Percentiles rank a stretch among this genome's conserved stretches.
Evolutionary conservation across 2,797 vertebrate genomes (phyloP).

Genomic region (Zenarchopterus dispar): DNA sequence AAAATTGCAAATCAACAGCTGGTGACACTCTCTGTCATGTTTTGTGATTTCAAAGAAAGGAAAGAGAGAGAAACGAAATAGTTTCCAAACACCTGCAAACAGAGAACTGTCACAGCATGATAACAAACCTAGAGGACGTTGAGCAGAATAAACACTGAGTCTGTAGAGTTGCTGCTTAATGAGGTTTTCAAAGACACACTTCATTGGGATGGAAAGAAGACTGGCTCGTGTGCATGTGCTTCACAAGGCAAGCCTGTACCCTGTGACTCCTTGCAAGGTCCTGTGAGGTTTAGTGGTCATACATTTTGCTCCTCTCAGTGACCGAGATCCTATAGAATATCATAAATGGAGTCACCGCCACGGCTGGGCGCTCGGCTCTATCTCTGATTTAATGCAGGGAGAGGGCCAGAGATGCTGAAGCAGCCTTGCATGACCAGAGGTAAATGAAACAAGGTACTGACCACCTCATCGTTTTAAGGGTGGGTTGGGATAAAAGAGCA

Average conservation of each 20-base stretch:
- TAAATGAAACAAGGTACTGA: slow-evolving; percentile 70
- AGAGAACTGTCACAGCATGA: slow-evolving; percentile 73
- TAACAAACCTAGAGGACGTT: slow-evolving; percentile 67
- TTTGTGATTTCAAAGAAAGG: slow-evolving; percentile 30
- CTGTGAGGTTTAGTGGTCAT: slow-evolving; percentile 31
- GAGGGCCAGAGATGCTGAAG: slow-evolving; percentile 44
- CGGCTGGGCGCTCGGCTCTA: slow-evolving; percentile 45
- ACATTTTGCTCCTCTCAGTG: slow-evolving; percentile 34
- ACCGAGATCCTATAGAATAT: slow-evolving; percentile 53
- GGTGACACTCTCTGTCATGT: slow-evolving; percentile 69
- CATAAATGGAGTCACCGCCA: slow-evolving; percentile 76
- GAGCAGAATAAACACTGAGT: slow-evolving; percentile 68
- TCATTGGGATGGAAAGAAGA: slow-evolving; percentile 37
- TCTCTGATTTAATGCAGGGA: slow-evolving; percentile 68
- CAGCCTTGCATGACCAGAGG: slow-evolving; percentile 62
- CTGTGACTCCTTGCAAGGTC: slow-evolving; percentile 35
- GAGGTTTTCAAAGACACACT: slow-evolving; percentile 59
- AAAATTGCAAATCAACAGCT: slow-evolving; percentile 67
- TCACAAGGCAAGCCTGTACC: slow-evolving; percentile 1
- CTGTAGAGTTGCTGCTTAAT: slow-evolving; percentile 64
- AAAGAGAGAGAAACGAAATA: slow-evolving; percentile 22
- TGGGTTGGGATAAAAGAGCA: background rate
- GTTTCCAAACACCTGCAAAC: slow-evolving; percentile 72
- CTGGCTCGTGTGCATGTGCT: slow-evolving; percentile 26
- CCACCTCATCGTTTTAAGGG: slow-evolving; percentile 61